phyloP scores from a whole-genome alignment of 92 coral and sea anemone genomes.

The Heteractis magnifica region DNA sequence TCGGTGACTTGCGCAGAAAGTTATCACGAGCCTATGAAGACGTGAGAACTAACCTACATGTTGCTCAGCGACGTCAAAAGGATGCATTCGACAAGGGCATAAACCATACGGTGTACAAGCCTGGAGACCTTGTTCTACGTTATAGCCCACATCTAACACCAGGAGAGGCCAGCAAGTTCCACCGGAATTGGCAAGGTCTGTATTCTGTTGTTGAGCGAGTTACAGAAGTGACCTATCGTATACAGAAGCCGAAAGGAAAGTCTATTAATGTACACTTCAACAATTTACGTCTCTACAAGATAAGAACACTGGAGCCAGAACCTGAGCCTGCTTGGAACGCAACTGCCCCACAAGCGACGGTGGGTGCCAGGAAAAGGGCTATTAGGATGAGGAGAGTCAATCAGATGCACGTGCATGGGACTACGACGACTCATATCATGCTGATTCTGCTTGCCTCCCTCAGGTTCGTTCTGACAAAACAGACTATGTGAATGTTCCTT shows the following conservation, averaged over 20 bases:
- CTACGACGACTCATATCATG: background rate
- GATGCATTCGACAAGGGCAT: slow-evolving; percentile 56
- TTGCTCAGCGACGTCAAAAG: slow-evolving; percentile 61
- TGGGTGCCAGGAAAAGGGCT: background rate
- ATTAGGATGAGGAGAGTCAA: background rate
- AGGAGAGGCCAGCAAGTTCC: slow-evolving; percentile 54
- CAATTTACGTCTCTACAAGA: no score
- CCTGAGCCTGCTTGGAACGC: background rate
- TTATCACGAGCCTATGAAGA: slow-evolving; percentile 37
- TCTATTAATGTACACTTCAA: background rate
- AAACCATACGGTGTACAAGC: slow-evolving; percentile 28
- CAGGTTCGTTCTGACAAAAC: background rate
- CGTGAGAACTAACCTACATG: slow-evolving; percentile 43
- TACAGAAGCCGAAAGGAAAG: slow-evolving; percentile 11
- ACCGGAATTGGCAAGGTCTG: slow-evolving; percentile 52
- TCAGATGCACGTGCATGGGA: background rate
- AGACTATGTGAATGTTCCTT: background rate
- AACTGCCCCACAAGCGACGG: background rate
- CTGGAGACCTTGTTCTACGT: slow-evolving; percentile 52
- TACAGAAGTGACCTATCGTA: slow-evolving; percentile 45
- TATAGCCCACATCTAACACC: slow-evolving; percentile 48
- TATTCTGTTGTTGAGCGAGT: slow-evolving; percentile 25
- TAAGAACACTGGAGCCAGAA: background rate
- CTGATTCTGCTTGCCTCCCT: background rate
- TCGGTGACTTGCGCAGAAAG: slow-evolving; percentile 20